Conservation (phyloP, 2,888 invertebrate species). For the Papilio demoleus region DNA sequence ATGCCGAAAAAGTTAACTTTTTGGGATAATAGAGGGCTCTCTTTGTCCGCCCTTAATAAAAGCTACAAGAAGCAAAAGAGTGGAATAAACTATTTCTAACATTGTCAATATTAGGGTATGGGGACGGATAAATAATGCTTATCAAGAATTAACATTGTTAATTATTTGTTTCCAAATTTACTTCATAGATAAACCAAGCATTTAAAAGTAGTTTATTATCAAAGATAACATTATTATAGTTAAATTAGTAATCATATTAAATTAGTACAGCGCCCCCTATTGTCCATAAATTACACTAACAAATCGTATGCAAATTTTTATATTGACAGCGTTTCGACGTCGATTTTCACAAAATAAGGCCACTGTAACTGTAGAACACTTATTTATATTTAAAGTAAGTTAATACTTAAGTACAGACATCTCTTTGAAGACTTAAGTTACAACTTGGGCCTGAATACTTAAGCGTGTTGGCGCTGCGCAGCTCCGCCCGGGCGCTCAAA, state of each 20-base stretch:
- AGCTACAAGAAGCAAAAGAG: neutral
- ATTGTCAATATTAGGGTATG: neutral
- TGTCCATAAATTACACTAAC: no score
- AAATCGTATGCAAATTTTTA: no score
- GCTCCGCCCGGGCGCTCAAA: slow-evolving; percentile 42
- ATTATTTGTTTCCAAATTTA: neutral
- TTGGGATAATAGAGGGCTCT: no score
- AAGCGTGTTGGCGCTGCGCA: slow-evolving; percentile 41
- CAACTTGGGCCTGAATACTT: slow-evolving; percentile 45
- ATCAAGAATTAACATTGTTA: neutral
- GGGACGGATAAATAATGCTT: neutral
- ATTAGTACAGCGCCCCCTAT: no score
- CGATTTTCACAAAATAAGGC: slow-evolving; percentile 20
- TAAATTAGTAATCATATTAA: no score
- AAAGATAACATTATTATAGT: neutral
- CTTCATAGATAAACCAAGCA: no score
- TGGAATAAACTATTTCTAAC: neutral
- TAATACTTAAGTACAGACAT: slow-evolving; percentile 44
- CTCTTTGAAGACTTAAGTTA: slow-evolving; percentile 45
- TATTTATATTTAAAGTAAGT: slow-evolving; percentile 43
- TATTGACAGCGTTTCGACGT: no score
- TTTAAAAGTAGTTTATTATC: no score
- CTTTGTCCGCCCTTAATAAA: no score
- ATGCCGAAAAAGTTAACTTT: no score
- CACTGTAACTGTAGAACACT: slow-evolving; percentile 5